phyloP scores from a whole-genome alignment of 2,113 vertebrate species.

The Heliornis fulica region DNA sequence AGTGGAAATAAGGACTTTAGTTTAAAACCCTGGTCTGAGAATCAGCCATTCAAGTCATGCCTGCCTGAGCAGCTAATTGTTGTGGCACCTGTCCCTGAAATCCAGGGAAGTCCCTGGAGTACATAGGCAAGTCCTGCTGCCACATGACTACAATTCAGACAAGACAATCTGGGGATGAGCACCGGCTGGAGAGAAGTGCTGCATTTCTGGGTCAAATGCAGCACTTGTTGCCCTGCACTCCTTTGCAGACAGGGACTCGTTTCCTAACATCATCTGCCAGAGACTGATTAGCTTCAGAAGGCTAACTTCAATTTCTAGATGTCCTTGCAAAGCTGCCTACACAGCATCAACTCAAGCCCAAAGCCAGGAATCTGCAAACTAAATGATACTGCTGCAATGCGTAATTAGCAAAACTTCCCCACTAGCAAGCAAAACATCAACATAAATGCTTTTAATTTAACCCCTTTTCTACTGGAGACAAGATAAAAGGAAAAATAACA shows the following conservation, averaged over 20 bases:
- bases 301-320: not conserved
- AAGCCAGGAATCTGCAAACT: not conserved
- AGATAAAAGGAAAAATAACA: not conserved
- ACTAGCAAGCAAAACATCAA: not conserved
- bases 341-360: not conserved
- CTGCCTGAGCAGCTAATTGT: not conserved
- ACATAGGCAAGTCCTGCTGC: not conserved
- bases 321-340: not conserved
- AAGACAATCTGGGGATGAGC: accelerated
- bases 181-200: not conserved
- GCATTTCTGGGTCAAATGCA: not conserved
- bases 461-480: not conserved
- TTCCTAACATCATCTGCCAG: not conserved
- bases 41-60: not conserved
- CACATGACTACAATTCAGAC: not conserved
- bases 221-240: not conserved
- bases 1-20: not conserved
- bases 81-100: not conserved
- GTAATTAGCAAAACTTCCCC: not conserved
- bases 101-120: not conserved
- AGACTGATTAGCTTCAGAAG: not conserved
- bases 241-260: not conserved
- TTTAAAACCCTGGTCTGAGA: not conserved
- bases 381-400: not conserved
- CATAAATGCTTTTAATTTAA: not conserved